A percentile compares a stretch with the other conserved stretches of the same genome.
Conservation (phyloP, 2,888 invertebrate species). For the Meandrusa payeni region DNA sequence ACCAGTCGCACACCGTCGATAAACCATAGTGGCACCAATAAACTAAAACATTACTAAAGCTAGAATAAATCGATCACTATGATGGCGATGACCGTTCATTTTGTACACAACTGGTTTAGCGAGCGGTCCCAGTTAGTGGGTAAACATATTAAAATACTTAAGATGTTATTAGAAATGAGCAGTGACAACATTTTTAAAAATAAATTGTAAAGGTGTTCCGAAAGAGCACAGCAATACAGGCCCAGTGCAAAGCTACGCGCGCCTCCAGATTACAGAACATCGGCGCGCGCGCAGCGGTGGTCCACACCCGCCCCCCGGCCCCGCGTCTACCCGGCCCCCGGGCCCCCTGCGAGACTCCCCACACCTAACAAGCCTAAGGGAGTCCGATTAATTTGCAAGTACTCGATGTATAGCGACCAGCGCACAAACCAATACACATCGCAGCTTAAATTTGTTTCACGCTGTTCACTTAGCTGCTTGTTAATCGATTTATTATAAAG, state of each 20-base stretch:
- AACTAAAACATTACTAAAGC: too few species aligned
- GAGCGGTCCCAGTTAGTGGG: too few species aligned
- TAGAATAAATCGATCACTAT: too few species aligned
- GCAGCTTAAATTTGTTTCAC: slow-evolving; percentile 8
- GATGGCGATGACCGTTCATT: too few species aligned
- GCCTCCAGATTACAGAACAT: slow-evolving; percentile 68
- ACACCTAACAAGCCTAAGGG: slow-evolving; percentile 43
- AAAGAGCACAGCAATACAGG: slow-evolving; percentile 41
- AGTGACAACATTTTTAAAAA: neutral
- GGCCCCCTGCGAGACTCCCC: slow-evolving; percentile 21
- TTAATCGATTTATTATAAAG: slow-evolving; percentile 7
- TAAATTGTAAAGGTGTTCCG: neutral
- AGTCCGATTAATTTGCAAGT: slow-evolving; percentile 40
- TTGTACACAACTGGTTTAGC: too few species aligned
- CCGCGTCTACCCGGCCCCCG: slow-evolving; percentile 28
- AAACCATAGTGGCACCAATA: too few species aligned
- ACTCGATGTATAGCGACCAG: slow-evolving; percentile 1
- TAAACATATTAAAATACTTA: too few species aligned
- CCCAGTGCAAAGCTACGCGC: slow-evolving; percentile 37
- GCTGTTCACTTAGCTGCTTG: neutral
- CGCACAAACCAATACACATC: slow-evolving; percentile 1
- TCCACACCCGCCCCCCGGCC: slow-evolving; percentile 39
- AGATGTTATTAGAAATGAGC: neutral
- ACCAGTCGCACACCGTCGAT: too few species aligned
- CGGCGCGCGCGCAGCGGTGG: slow-evolving; percentile 62